These are phyloP conservation scores for Enteromius argenteus DNA, from an alignment of 2,797 vertebrate genomes.

Conservation along the genomic window DNA sequence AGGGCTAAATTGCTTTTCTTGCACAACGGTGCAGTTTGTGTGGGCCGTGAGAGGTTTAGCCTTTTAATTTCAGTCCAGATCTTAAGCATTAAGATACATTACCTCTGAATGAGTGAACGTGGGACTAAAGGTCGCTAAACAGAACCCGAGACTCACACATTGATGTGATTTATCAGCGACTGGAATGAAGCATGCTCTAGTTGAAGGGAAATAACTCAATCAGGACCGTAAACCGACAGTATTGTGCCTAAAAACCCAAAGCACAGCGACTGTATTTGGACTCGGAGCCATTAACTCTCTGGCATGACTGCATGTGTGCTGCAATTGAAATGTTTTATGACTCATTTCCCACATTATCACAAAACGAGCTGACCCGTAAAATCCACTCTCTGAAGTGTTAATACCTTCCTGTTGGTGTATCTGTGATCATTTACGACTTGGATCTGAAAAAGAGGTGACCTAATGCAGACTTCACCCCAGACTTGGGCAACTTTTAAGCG, in stretches of 20 bases:
- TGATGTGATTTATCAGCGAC: constrained; percentile 37
- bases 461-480: not conserved
- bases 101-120: constrained; percentile 11
- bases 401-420: constrained; percentile 38
- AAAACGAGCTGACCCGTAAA: constrained; percentile 36
- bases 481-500: not conserved
- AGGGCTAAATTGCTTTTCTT: not conserved
- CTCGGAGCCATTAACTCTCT: not conserved
- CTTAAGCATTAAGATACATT: constrained; percentile 19
- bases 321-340: constrained; percentile 50
- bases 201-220: constrained; percentile 13
- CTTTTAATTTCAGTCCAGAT: constrained; percentile 15
- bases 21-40: not conserved
- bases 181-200: not conserved
- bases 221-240: constrained; percentile 17
- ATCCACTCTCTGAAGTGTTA: constrained; percentile 38
- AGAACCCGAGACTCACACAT: not conserved
- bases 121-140: constrained; percentile 31
- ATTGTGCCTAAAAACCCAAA: not conserved
- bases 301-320: constrained; percentile 26
- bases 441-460: constrained; percentile 15
- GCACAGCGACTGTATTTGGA: not conserved
- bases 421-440: constrained; percentile 12
- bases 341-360: constrained; percentile 51
- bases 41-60: not conserved